Base-by-base conservation (phyloP, 2,113 vertebrate genomes). In the Lophura nycthemera region DNA sequence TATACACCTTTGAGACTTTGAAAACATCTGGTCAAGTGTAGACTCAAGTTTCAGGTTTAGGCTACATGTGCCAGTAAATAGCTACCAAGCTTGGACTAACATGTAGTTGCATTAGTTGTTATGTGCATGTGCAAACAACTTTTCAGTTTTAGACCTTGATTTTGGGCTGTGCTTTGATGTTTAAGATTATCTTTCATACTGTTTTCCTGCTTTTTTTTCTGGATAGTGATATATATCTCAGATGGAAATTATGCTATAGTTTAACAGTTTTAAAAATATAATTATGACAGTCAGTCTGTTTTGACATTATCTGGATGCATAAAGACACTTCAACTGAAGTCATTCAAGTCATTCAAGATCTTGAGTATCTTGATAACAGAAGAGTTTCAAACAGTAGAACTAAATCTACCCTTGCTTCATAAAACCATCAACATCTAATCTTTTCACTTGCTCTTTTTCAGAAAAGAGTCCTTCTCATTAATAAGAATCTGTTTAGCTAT, bases 131-230 rank as follows among this genome's bases (percentile, higher is more conserved):
- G 17, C 3, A 76, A 76, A 85, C 34, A 36, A 8, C 11, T 61
- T 34, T 71, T 82, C 79, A 13, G 30, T 76, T 48, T 34, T 69
- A 69, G 43, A 65, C 15, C 6, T 87, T 0, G 0, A 3, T 5
- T 77, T 90, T 42, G 20, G 59, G 21, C 1, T 81, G 57, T 71
- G 6, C 13, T 75, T 78, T 40, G 40, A n/a, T 73, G 1, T 24
- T 50, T 80, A 60, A 54, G 25, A 24, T 32, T 38, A 54, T 54
- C 14, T 85, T 16, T 61, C 32, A 40, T n/a, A 47, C 7, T 8
- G 3, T 21, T 89, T 78, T 76, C 32, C 30, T 57, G 3, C 60
- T 85, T 89, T 85, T 89, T 2, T 61, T 22, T 67, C 22, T 82
- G 38, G 4, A 47, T 11, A n/a, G 21, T 64, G 32, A 17, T 18